Conservation (phyloP, 2,797 vertebrate species). For the Schizopygopsis malacanthus region DNA sequence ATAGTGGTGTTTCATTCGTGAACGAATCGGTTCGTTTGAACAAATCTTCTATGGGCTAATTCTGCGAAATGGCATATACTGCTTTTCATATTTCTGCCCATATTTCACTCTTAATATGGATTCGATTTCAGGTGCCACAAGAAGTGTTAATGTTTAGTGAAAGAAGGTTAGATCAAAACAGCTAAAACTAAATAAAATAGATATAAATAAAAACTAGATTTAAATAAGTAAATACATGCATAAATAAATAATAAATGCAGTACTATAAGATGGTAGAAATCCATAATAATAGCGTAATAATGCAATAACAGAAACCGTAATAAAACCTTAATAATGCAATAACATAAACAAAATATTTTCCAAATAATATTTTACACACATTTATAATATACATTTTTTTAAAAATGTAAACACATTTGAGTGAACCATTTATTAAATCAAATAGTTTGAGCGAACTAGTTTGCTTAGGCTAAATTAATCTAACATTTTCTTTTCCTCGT, state of each 20-base stretch:
- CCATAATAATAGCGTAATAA: too few species aligned
- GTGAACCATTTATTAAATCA: too few species aligned
- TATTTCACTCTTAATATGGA: background rate
- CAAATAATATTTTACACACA: background rate
- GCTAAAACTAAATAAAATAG: background rate
- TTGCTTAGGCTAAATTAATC: too few species aligned
- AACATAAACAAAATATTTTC: background rate
- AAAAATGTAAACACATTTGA: too few species aligned
- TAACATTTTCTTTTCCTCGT: too few species aligned
- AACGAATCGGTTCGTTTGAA: conserved; percentile 6
- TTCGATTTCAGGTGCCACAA: background rate
- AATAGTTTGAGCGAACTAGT: too few species aligned
- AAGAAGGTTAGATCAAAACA: background rate
- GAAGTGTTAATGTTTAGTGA: background rate
- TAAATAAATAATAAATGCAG: background rate
- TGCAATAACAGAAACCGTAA: background rate
- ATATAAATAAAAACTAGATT: background rate
- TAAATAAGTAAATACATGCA: background rate
- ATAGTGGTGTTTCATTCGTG: background rate
- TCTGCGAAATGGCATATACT: background rate
- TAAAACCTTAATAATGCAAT: background rate
- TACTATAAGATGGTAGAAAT: too few species aligned
- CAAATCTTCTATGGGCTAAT: background rate
- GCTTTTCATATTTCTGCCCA: background rate
- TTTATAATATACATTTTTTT: background rate